phyloP scores from a whole-genome alignment of 2,888 invertebrate species.

The Leptinotarsa rubiginosa region DNA sequence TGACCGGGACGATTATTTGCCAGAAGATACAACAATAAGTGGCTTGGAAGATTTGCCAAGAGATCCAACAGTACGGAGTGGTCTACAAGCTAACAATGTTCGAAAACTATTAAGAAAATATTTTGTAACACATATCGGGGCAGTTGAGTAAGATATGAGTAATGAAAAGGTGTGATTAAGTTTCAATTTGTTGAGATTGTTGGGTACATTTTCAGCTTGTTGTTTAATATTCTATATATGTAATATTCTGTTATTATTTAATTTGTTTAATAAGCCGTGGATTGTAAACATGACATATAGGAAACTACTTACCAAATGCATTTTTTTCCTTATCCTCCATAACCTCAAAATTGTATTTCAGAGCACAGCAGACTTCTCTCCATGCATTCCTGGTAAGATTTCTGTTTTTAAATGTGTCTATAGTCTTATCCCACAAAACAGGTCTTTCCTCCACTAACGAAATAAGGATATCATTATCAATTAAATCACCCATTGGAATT shows the following conservation, averaged over 20 bases:
- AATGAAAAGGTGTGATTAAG: constrained; percentile 22
- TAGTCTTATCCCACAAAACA: no score
- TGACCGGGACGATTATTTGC: no score
- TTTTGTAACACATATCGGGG: constrained; percentile 19
- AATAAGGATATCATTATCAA: no score
- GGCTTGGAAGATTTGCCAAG: constrained; percentile 27
- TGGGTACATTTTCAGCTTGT: constrained; percentile 17
- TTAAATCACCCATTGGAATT: no score
- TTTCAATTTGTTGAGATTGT: constrained; percentile 19
- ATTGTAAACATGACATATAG: constrained; percentile 19
- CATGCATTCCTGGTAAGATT: no score
- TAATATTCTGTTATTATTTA: background rate
- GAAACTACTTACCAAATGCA: no score
- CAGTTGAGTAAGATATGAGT: constrained; percentile 25
- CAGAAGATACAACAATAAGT: constrained; percentile 34
- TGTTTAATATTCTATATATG: constrained; percentile 14
- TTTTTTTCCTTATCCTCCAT: no score
- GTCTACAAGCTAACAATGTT: constrained; percentile 28
- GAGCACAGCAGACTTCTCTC: no score
- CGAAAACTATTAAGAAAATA: constrained; percentile 28
- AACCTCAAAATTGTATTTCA: no score
- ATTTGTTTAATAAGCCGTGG: constrained; percentile 5
- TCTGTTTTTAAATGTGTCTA: no score
- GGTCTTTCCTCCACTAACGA: no score
- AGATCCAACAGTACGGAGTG: constrained; percentile 24